phyloP scores from a whole-genome alignment of 2,888 invertebrate species.

The Lasius platythorax region DNA sequence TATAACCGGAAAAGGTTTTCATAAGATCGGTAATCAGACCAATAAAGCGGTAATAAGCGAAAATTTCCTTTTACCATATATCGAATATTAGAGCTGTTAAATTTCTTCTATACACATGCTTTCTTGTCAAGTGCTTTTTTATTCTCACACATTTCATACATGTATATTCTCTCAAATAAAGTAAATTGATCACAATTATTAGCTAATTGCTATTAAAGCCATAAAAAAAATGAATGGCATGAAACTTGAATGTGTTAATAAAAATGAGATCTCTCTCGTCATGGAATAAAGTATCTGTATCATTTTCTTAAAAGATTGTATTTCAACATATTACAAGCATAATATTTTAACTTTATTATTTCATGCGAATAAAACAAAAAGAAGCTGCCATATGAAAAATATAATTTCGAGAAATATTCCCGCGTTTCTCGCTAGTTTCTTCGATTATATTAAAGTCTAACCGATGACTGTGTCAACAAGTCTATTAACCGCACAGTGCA shows the following conservation, averaged over 20 bases:
- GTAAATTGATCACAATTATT: not conserved
- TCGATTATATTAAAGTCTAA: constrained; percentile 1
- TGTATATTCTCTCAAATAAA: not conserved
- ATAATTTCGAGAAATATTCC: not conserved
- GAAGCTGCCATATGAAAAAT: not conserved
- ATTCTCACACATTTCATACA: not conserved
- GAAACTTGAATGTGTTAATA: not conserved
- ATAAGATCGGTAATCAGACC: constrained; percentile 3
- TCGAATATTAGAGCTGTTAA: not conserved
- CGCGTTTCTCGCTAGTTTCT: not conserved
- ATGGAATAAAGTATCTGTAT: not conserved
- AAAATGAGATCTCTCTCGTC: not conserved
- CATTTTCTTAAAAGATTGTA: not conserved
- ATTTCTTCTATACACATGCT: not conserved
- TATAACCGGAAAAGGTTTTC: not conserved
- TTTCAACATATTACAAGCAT: not conserved
- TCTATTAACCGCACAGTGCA: constrained; percentile 31
- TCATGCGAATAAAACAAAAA: not conserved
- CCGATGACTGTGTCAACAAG: constrained; percentile 35
- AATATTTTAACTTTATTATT: not conserved
- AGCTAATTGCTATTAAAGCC: not conserved
- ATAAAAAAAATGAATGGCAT: not conserved
- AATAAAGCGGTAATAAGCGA: not conserved
- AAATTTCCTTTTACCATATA: not conserved
- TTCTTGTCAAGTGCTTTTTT: not conserved